Percentiles rank a stretch among this genome's conserved stretches.
Conservation (phyloP, 2,113 vertebrate species). For the Leptodactylus fuscus region DNA sequence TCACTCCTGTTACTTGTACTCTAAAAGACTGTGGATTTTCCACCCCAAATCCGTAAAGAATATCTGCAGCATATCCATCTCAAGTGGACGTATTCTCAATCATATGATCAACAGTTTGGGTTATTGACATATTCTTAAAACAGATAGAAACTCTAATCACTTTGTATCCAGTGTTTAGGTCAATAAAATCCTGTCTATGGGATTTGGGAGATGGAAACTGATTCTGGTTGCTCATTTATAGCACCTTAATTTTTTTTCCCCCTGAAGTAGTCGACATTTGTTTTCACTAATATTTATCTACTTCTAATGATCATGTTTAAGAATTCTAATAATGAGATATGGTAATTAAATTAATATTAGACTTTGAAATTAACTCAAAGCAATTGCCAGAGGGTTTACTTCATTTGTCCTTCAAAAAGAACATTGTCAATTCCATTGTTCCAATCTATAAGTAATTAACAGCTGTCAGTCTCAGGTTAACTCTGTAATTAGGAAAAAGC, state of each 20-base stretch:
- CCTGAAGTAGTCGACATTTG: slow-evolving; percentile 32
- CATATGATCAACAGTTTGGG: too few species aligned
- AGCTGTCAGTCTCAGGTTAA: slow-evolving; percentile 56
- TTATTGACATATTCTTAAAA: neutral
- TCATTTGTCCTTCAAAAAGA: slow-evolving; percentile 46
- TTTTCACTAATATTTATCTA: slow-evolving; percentile 52
- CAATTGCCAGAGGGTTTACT: slow-evolving; percentile 57
- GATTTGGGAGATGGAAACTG: neutral
- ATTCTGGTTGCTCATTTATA: slow-evolving; percentile 19
- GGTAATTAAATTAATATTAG: slow-evolving; percentile 54
- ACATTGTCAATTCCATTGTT: slow-evolving; percentile 46
- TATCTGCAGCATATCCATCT: too few species aligned
- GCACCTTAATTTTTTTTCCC: neutral
- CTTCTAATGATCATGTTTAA: slow-evolving; percentile 48
- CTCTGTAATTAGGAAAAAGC: slow-evolving; percentile 40
- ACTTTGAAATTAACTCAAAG: slow-evolving; percentile 58
- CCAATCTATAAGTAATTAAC: slow-evolving; percentile 58
- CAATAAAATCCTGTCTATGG: neutral
- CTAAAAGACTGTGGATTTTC: too few species aligned
- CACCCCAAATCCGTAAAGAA: too few species aligned
- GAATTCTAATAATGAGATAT: slow-evolving; percentile 64
- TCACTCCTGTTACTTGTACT: too few species aligned
- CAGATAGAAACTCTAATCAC: neutral
- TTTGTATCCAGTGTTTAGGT: neutral
- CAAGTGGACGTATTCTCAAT: too few species aligned